These are phyloP conservation scores for Cisticola juncidis DNA, from an alignment of 2,113 vertebrate species.

Conservation along the genomic window DNA sequence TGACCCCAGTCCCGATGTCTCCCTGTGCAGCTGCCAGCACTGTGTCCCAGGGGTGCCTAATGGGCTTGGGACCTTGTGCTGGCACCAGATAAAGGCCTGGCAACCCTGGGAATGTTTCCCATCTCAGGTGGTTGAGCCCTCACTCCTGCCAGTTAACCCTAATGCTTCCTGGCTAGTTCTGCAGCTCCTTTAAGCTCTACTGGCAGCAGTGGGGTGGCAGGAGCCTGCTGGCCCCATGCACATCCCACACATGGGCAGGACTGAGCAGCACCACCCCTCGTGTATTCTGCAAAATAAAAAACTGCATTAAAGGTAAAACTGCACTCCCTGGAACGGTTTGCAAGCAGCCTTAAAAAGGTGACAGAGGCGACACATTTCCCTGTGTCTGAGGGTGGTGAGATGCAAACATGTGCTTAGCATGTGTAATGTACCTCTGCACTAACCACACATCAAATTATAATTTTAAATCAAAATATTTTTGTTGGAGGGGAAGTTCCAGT, in stretches of 20 bases:
- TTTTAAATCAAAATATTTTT: conserved; percentile 49
- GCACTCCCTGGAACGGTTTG: neutral
- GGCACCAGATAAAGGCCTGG: fast-evolving
- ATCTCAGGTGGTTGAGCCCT: neutral
- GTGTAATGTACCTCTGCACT: neutral
- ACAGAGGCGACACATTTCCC: neutral
- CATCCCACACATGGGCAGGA: neutral
- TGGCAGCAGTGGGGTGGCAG: neutral
- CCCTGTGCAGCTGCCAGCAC: neutral
- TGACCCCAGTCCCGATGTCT: fast-evolving
- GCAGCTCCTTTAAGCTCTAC: neutral
- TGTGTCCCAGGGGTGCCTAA: fast-evolving
- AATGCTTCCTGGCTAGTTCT: neutral
- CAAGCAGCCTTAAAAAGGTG: neutral
- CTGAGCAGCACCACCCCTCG: neutral
- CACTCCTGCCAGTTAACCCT: neutral
- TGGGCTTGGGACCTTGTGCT: neutral
- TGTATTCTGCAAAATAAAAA: neutral
- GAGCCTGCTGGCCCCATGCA: neutral
- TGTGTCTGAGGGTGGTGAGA: neutral
- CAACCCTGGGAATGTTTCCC: neutral
- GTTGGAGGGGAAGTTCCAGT: conserved; percentile 34
- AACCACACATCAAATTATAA: conserved; percentile 19
- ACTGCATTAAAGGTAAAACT: neutral
- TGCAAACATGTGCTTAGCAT: neutral